Conservation (phyloP, 2,888 invertebrate species). For the Pristionchus fissidentatus region DNA sequence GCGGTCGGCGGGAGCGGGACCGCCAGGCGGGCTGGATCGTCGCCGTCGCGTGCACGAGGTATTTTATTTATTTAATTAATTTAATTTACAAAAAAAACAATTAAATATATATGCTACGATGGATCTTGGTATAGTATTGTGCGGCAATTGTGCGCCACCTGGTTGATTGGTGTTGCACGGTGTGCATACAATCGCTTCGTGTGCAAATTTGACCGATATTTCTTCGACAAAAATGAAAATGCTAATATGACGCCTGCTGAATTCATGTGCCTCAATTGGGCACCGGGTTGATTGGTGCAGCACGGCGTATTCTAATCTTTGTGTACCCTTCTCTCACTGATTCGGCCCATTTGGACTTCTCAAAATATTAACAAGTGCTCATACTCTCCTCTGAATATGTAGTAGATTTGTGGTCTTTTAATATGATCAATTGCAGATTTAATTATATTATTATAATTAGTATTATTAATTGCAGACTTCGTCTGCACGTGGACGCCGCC, state of each 20-base stretch:
- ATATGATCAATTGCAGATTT: neutral
- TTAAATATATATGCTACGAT: conserved; percentile 2
- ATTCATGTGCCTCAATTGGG: no score
- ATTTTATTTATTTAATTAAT: neutral
- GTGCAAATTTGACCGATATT: no score
- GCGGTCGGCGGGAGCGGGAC: conserved; percentile 59
- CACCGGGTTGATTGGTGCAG: no score
- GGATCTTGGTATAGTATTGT: neutral
- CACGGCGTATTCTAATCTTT: no score
- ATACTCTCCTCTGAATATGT: no score
- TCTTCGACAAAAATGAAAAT: no score
- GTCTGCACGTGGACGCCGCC: conserved; percentile 56
- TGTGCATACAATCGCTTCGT: no score
- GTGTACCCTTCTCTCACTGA: no score
- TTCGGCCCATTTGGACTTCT: no score
- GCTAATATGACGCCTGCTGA: no score
- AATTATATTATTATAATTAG: neutral
- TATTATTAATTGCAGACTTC: conserved; percentile 50
- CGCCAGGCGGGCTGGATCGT: conserved; percentile 59
- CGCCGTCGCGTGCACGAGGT: neutral
- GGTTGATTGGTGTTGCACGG: neutral
- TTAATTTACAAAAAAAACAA: no score
- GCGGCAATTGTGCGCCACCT: neutral
- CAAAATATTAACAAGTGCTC: no score
- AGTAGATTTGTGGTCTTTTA: neutral